Evolutionary conservation across 2,113 vertebrate species (phyloP).

Genomic region (Stegostoma tigrinum): DNA sequence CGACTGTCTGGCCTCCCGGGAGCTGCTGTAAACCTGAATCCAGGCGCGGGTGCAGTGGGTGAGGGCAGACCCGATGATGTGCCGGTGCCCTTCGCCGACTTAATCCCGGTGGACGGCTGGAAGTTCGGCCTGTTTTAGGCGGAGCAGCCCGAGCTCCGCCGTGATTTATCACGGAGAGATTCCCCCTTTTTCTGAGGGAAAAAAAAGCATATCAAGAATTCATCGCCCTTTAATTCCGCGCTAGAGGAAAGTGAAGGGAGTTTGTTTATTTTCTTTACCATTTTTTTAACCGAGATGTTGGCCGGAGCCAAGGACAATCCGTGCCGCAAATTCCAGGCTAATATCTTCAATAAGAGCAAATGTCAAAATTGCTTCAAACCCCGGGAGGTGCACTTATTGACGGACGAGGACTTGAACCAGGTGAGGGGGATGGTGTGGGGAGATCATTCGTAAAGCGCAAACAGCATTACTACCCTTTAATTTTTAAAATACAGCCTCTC

Average conservation of each 20-base stretch:
- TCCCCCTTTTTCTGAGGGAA: no score
- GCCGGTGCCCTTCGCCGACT: background rate
- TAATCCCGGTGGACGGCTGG: background rate
- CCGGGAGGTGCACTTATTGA: constrained; percentile 64
- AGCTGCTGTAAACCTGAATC: background rate
- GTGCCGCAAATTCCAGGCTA: constrained; percentile 71
- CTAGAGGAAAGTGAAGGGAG: background rate
- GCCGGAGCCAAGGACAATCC: constrained; percentile 50
- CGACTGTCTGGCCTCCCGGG: background rate
- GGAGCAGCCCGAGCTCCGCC: background rate
- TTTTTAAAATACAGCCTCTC: background rate
- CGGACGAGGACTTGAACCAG: constrained; percentile 64
- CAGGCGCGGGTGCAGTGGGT: background rate
- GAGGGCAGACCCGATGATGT: background rate
- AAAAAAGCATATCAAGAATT: background rate
- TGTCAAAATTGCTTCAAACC: constrained; percentile 76
- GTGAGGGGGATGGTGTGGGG: background rate
- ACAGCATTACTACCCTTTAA: background rate
- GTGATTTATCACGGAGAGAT: background rate
- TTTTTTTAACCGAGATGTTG: constrained; percentile 22
- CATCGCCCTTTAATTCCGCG: background rate
- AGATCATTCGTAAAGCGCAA: background rate
- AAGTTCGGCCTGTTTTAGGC: background rate
- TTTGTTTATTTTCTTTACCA: background rate
- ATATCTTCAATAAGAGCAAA: constrained; percentile 76